Percentiles rank a stretch among this genome's conserved stretches.
These are phyloP conservation scores for Dysdera silvatica DNA, from an alignment of 1,140 invertebrate species.

Conservation along the genomic window DNA sequence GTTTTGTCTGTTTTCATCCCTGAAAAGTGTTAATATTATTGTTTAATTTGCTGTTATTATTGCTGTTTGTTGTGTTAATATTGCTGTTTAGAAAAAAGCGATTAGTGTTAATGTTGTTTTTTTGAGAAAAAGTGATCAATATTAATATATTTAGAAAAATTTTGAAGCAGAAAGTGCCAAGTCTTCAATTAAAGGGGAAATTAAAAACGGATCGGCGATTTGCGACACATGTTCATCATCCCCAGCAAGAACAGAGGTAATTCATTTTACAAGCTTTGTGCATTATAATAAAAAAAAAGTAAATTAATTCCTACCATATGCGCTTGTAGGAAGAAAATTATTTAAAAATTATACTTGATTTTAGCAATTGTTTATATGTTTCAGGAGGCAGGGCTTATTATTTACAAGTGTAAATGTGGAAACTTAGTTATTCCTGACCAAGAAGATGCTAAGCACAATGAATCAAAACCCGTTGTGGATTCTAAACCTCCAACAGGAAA, in stretches of 20 bases:
- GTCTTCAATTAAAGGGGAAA: conserved; percentile 15
- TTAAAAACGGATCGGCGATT: conserved; percentile 8
- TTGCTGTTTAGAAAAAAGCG: too few species aligned
- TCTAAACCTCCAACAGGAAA: background rate
- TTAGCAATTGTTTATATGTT: too few species aligned
- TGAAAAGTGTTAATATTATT: background rate
- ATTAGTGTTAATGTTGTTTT: too few species aligned
- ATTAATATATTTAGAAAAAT: too few species aligned
- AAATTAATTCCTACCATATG: background rate
- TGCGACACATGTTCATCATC: conserved; percentile 12
- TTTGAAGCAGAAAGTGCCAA: conserved; percentile 19
- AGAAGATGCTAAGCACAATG: background rate
- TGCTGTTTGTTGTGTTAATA: too few species aligned
- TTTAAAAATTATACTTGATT: too few species aligned
- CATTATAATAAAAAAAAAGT: conserved; percentile 8
- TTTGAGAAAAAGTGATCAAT: too few species aligned
- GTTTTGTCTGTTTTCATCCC: too few species aligned
- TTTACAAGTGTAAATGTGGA: conserved; percentile 20
- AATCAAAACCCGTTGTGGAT: conserved; percentile 1
- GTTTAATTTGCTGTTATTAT: background rate
- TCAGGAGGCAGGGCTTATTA: conserved; percentile 12
- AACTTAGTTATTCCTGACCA: conserved; percentile 2
- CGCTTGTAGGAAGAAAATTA: too few species aligned
- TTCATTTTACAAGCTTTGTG: background rate
- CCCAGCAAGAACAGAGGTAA: conserved; percentile 9